Base-by-base conservation (phyloP, 2,888 invertebrate species). In the Nudaria mundana region DNA sequence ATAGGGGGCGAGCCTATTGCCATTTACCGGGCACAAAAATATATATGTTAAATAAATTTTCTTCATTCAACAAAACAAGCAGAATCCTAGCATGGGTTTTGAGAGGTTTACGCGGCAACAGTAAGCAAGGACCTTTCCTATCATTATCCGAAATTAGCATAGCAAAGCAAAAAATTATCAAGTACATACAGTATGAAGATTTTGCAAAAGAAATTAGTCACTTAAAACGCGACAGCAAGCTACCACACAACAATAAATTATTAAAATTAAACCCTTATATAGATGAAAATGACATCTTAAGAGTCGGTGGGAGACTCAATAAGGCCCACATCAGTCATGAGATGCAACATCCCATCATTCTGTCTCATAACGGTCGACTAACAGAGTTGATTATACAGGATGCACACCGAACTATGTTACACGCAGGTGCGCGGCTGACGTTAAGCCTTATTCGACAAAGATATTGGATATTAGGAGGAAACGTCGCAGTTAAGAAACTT, bases 351-450 rank as follows among this genome's bases (percentile, higher is more conserved):
- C 37, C 38, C 8, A 10, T 20, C 2, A 37, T 41, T 7, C n/a
- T 35, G 3, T 12, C 28, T 4, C 2, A n/a, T 6, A 32, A 7
- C 2, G 16, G 30, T 5, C 28, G 41, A 8, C 15, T 20, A 3
- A 34, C 36, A n/a, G 2, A 37, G 20, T 16, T 32, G 11, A 2
- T 39, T 8, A 29, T 43, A 6, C n/a, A 30, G 3, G 13, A 39
- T 14, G 38, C 28, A 0, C 35, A 43, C 11, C 1, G 1, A 1
- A 6, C 3, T 1, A 35, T 35, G 1, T 11, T 43, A 3, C 43
- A 43, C 12, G 43, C 35, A 0, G 43, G 43, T 4, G 28, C 43
- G 0, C 16, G 43, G 2, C 13, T 43, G 2, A 38, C 35, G 1
- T 10, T 38, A 8, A 14, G 28, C 1, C 30, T 35, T 4, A 35